phyloP scores from a whole-genome alignment of 2,113 vertebrate genomes.

The Laticauda laticaudata region DNA sequence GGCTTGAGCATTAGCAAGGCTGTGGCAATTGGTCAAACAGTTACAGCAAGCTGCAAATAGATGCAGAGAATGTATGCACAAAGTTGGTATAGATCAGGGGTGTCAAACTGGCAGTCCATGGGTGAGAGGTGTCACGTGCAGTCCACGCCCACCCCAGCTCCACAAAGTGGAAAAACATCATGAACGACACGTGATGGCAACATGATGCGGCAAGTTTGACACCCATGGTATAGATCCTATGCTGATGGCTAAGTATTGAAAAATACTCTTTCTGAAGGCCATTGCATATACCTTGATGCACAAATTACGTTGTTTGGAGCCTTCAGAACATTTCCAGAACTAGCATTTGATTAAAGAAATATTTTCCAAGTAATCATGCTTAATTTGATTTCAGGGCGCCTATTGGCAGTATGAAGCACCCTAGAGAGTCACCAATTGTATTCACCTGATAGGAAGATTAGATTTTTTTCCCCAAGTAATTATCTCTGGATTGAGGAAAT shows the following conservation, averaged over 20 bases:
- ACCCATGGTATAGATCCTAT: neutral
- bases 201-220: too few species aligned
- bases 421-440: neutral
- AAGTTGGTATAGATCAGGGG: too few species aligned
- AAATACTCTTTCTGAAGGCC: neutral
- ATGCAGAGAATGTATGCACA: neutral
- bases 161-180: too few species aligned
- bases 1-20: neutral
- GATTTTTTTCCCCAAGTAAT: neutral
- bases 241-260: neutral
- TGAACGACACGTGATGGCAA: too few species aligned
- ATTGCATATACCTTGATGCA: neutral
- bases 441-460: neutral
- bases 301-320: neutral
- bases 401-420: neutral
- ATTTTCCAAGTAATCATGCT: neutral
- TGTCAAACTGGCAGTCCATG: too few species aligned
- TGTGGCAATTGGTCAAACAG: neutral
- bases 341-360: neutral
- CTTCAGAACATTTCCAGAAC: neutral
- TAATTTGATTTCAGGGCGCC: neutral
- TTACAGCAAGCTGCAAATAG: neutral
- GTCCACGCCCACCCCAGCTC: too few species aligned
- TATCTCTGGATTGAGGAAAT: neutral
- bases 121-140: too few species aligned